phyloP scores from a whole-genome alignment of 1,140 invertebrate genomes.

The Bicyclus anynana region DNA sequence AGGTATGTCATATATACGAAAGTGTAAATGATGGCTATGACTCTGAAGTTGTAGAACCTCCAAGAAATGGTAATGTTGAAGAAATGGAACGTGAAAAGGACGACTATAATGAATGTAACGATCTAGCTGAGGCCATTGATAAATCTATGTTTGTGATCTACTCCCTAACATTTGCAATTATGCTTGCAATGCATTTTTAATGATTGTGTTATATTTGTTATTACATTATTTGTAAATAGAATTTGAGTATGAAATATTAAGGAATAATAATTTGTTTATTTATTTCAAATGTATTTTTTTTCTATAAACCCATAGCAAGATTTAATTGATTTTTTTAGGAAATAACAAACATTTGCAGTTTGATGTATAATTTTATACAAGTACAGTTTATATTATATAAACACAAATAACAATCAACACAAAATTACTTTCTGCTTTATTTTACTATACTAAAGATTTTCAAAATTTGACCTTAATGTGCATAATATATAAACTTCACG shows the following conservation, averaged over 20 bases:
- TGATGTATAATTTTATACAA: too few species aligned
- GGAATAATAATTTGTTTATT: too few species aligned
- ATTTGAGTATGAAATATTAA: background rate
- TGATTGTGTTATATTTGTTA: background rate
- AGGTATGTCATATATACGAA: constrained; percentile 45
- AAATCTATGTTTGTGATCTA: constrained; percentile 52
- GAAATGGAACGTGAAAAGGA: constrained; percentile 48
- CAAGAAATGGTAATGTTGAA: constrained; percentile 36
- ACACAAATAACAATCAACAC: too few species aligned
- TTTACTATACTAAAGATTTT: too few species aligned
- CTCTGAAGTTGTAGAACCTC: constrained; percentile 19
- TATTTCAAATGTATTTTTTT: too few species aligned
- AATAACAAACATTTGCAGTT: too few species aligned
- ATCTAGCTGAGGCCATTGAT: constrained; percentile 52
- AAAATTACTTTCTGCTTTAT: too few species aligned
- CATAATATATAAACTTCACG: too few species aligned
- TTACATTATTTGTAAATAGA: background rate
- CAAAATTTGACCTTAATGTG: too few species aligned
- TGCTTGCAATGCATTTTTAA: constrained; percentile 48
- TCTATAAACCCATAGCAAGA: too few species aligned
- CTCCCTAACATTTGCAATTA: constrained; percentile 39
- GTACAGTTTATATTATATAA: too few species aligned
- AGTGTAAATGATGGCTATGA: constrained; percentile 48
- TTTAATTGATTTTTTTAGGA: too few species aligned
- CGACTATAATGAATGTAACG: constrained; percentile 35